Base-by-base conservation (phyloP, 2,113 vertebrate species). In the Dipodomys stephensi region DNA sequence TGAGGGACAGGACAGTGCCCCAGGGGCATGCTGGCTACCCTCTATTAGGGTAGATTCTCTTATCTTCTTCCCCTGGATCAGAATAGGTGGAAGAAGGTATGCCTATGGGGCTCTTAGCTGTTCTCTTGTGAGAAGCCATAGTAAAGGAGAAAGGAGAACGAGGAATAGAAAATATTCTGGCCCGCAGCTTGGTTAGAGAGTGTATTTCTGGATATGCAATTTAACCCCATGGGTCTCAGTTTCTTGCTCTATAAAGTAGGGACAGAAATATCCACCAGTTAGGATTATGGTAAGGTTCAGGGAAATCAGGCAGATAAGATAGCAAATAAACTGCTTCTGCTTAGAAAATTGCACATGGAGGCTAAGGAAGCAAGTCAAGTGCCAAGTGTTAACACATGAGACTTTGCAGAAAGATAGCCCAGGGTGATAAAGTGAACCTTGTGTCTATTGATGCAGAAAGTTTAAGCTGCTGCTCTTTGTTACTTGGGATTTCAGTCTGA, bases 181-280 rank as follows among this genome's bases (percentile, higher is more conserved):
- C 16, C 23, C 30, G 5, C 3, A 49, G 23, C 15, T 35, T 76
- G 12, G 9, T 77, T 46, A 30, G 30, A 60, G 22, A 71, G 60
- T 7, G 3, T 27, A 2, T 64, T 68, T 80, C 81, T 83, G 60
- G 22, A 22, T 13, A 27, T 9, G 0, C 8, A 39, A 74, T 77
- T 79, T n/a, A 28, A 30, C 23, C 27, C 60, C 11, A 0, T 83
- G 49, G 46, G 20, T n/a, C 77, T 88, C 74, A 67, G 35, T 91
- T 85, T 92, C 27, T 83, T 79, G 5, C 68, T 81, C 32, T 88
- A n/a, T 88, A 64, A 81, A 77, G 62, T n/a, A 7, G 28, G 67
- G 62, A 73, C 84, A 46, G 62, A 89, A 77, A 57, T 22, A 90
- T 2, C 12, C 62, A 35, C 12, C 22, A 1, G 10, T 82, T 67